phyloP scores from a whole-genome alignment of 2,797 vertebrate genomes.

The Cynopterus sphinx region DNA sequence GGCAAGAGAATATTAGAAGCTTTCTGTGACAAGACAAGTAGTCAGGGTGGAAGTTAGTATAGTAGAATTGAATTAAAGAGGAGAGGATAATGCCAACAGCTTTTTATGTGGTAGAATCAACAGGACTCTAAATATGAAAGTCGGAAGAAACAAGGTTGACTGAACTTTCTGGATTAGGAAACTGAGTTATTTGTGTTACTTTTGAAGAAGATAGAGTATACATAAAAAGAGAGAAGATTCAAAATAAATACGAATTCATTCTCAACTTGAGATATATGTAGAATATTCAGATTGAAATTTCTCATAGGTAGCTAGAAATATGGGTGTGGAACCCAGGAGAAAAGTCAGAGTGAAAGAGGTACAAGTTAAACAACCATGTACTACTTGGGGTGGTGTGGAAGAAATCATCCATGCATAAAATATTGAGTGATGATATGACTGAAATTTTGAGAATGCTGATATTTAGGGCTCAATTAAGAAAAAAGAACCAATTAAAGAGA shows the following conservation, averaged over 20 bases:
- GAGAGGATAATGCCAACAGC: neutral
- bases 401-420: neutral
- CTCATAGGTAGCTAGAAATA: neutral
- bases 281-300: neutral
- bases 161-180: neutral
- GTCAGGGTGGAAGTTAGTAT: neutral
- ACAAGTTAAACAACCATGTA: neutral
- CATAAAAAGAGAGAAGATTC: neutral
- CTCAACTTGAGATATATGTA: neutral
- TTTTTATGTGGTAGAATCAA: neutral
- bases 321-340: neutral
- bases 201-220: neutral
- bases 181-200: neutral
- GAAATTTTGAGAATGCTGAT: neutral
- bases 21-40: neutral
- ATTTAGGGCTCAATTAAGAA: neutral
- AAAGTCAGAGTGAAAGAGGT: neutral
- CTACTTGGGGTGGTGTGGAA: neutral
- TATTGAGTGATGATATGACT: neutral
- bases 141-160: neutral
- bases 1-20: neutral
- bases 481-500: neutral
- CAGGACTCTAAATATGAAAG: neutral
- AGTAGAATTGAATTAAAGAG: neutral
- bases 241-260: neutral